Evolutionary conservation across 2,113 vertebrate genomes (phyloP), one percentile per base, ranked within the genome.

Genomic region (Lathamus discolor): DNA sequence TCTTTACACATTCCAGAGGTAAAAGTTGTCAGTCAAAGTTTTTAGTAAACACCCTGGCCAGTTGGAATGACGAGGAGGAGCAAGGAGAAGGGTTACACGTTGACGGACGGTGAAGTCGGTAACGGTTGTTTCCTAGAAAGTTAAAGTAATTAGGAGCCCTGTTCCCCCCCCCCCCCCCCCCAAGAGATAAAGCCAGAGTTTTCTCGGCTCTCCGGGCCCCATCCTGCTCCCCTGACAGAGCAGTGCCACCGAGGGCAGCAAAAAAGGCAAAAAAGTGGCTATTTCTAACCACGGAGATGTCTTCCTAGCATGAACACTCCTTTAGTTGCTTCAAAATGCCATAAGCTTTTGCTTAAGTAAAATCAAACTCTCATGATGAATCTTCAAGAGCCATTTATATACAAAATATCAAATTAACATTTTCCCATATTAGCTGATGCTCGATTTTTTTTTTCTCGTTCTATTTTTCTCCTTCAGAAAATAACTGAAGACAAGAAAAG

Each of bases 1-100:
- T 93, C 76, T 89, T 83, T 92, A 52, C n/a, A 80, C 92, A 94
- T 94, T 93, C 80, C 85, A 91, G n/a, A 88, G 66, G 88, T 54
- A 83, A 68, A 95, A 94, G 78, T 84, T 91, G 73, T 68, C 93
- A 83, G 70, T 95, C 51, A 68, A 69, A 86, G 73, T 93, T 74
- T 90, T 97, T 91, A 75, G 80, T 83, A 95, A 95, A 86, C 64
- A 61, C 13, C 15, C 27, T 3, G 5, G 46, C 46, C 74, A 55
- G 20, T 7, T 61, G 77, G 73, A 87, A 95, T 0, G 17, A 91
- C 2, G 48, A 84, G 72, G 52, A 81, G 48, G 69, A 90, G 57
- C 22, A 35, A 44, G 63, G 37, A 78, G 62, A 84, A 90, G 17
- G 46, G 41, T 91, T 85, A 87, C 74, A 91, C 67, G 92, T 77